Conservation (phyloP, 2,797 vertebrate genomes). For the Bradypus variegatus region DNA sequence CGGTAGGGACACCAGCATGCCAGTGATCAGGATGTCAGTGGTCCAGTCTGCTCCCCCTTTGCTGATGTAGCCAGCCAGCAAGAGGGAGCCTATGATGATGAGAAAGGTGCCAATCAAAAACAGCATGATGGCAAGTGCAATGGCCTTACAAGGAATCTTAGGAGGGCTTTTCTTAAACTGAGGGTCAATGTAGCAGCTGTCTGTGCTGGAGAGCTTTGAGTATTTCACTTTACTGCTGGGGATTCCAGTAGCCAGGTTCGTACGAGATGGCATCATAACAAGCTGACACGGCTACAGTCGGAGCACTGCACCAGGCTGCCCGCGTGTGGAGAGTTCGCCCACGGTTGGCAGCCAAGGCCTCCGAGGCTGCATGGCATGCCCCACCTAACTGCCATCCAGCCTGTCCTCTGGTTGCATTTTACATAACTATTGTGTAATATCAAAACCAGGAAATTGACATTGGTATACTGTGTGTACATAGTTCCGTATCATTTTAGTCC, state of each 20-base stretch:
- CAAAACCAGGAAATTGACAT: no score
- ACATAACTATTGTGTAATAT: no score
- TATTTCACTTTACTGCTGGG: no score
- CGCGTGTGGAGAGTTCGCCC: neutral
- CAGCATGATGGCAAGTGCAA: conserved; percentile 87
- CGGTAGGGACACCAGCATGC: conserved; percentile 93
- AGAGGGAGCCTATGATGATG: conserved; percentile 88
- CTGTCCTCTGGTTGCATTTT: no score
- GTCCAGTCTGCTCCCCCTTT: conserved; percentile 90
- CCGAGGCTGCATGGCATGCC: neutral
- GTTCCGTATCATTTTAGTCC: no score
- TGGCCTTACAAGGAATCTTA: conserved; percentile 94
- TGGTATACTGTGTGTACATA: no score
- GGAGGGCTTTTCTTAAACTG: conserved; percentile 96
- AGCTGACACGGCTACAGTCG: conserved; percentile 53
- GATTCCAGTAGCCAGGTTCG: no score
- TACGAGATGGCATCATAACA: conserved; percentile 81
- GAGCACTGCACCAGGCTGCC: neutral
- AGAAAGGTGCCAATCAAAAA: conserved; percentile 90
- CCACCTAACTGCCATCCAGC: neutral
- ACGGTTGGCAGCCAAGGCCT: neutral
- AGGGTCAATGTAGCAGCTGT: neutral
- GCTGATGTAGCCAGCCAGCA: conserved; percentile 86
- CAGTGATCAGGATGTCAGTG: conserved; percentile 91
- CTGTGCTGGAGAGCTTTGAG: no score